These are phyloP conservation scores for Neoseiulus cucumeris DNA, from an alignment of 1,140 invertebrate species.

Conservation along the genomic window DNA sequence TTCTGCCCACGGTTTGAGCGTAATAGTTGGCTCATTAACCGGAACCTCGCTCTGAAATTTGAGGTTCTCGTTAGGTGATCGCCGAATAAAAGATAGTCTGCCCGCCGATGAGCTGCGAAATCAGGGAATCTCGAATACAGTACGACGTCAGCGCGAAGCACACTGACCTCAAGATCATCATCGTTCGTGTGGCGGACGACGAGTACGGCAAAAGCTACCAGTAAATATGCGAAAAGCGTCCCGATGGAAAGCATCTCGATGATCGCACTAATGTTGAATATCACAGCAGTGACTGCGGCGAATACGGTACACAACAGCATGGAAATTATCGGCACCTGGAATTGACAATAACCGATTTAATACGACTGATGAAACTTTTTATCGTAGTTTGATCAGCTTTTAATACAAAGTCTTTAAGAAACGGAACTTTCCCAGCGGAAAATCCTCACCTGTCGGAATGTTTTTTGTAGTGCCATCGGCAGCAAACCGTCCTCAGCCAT, in stretches of 20 bases:
- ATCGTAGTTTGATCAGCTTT: too few species aligned
- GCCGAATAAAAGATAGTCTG: neutral
- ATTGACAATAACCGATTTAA: too few species aligned
- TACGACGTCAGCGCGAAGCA: neutral
- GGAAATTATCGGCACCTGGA: slow-evolving; percentile 52
- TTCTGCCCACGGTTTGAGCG: neutral
- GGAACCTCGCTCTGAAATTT: neutral
- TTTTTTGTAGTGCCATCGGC: slow-evolving; percentile 33
- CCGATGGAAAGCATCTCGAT: slow-evolving; percentile 89
- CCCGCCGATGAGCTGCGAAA: neutral
- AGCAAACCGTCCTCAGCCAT: slow-evolving; percentile 71
- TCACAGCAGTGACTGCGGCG: slow-evolving; percentile 53
- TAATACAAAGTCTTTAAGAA: too few species aligned
- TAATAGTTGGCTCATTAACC: neutral
- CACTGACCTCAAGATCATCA: neutral
- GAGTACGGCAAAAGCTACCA: slow-evolving; percentile 68
- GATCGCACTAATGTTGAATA: slow-evolving; percentile 73
- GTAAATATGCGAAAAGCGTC: slow-evolving; percentile 69
- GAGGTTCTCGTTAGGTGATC: neutral
- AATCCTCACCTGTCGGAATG: neutral
- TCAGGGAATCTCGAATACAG: neutral
- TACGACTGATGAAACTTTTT: too few species aligned
- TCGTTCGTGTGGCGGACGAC: slow-evolving; percentile 46
- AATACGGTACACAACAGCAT: slow-evolving; percentile 52
- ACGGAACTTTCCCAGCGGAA: too few species aligned